Conservation (phyloP, 2,797 vertebrate genomes). For the Sandelia bainsii region DNA sequence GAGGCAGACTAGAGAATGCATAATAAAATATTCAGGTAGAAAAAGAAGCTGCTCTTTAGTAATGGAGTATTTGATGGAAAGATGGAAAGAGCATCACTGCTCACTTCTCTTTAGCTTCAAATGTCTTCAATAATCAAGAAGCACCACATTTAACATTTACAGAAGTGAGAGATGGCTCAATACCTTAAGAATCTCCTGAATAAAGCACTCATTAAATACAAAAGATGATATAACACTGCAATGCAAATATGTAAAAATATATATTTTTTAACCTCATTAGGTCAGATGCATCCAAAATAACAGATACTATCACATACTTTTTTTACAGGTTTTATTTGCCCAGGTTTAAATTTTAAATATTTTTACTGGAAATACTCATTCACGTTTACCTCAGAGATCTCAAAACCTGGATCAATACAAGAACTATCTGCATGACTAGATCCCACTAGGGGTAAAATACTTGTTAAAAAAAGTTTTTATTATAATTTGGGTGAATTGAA, state of each 20-base stretch:
- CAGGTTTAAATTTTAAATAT: too few species aligned
- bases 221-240: neutral
- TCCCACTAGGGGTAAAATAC: neutral
- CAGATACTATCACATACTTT: too few species aligned
- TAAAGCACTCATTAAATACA: too few species aligned
- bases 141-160: neutral
- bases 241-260: too few species aligned
- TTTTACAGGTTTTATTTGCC: too few species aligned
- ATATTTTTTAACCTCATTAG: too few species aligned
- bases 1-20: neutral
- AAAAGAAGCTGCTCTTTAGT: slow-evolving; percentile 33
- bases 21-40: slow-evolving; percentile 52
- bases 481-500: too few species aligned
- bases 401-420: neutral
- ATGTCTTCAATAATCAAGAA: slow-evolving; percentile 9
- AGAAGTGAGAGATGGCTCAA: neutral
- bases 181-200: neutral
- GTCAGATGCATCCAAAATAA: too few species aligned
- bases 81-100: slow-evolving; percentile 16
- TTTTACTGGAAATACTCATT: too few species aligned
- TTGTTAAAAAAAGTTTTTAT: too few species aligned
- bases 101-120: slow-evolving; percentile 13
- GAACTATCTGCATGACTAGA: neutral
- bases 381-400: neutral
- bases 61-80: too few species aligned